Evolutionary conservation across 2,797 vertebrate genomes (phyloP).

Genomic region (Myotis pilosus): DNA sequence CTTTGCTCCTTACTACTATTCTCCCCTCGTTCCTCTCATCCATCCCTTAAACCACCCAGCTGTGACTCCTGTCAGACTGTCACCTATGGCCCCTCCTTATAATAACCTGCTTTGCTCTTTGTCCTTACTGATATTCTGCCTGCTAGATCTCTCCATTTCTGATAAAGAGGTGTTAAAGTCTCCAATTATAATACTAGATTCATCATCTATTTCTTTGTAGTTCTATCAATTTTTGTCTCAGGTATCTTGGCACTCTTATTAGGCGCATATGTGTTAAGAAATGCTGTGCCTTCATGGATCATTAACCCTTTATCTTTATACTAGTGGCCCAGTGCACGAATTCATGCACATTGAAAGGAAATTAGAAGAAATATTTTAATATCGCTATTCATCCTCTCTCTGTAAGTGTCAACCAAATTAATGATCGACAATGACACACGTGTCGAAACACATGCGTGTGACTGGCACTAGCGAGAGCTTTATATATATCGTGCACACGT

Average conservation of each 20-base stretch:
- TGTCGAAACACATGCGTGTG: too few relatives aligned
- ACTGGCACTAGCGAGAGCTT: too few relatives aligned
- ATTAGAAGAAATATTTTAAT: too few relatives aligned
- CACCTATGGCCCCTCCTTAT: background rate
- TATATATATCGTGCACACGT: too few relatives aligned
- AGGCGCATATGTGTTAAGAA: background rate
- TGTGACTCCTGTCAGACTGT: background rate
- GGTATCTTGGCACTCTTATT: background rate
- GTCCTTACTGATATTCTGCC: background rate
- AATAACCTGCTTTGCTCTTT: background rate
- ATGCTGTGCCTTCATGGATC: background rate
- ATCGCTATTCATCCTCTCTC: too few relatives aligned
- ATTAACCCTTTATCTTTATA: too few relatives aligned
- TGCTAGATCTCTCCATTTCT: background rate
- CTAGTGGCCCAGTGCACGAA: too few relatives aligned
- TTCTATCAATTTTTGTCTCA: background rate
- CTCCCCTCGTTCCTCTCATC: background rate
- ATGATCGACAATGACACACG: too few relatives aligned
- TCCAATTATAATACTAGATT: background rate
- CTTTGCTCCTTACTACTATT: background rate
- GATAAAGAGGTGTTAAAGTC: background rate
- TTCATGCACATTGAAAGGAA: too few relatives aligned
- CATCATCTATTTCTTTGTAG: background rate
- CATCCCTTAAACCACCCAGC: background rate
- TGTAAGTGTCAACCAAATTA: too few relatives aligned